Conservation (phyloP, 1,140 invertebrate genomes). For the Drosophila sturtevanti region DNA sequence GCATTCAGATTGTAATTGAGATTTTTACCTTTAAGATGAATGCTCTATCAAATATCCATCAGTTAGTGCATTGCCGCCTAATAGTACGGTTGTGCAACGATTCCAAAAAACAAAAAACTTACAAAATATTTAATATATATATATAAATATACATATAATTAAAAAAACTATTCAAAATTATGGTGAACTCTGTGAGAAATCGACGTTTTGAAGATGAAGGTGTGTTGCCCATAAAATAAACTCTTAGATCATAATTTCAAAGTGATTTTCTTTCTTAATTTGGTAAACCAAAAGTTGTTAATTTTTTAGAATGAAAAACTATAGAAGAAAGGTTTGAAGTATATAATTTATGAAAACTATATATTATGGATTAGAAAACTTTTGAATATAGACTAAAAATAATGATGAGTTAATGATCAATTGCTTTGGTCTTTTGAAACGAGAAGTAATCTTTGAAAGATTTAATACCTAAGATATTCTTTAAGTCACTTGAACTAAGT, state of each 20-base stretch:
- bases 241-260: neutral
- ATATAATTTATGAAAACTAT: too few relatives aligned
- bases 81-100: constrained; percentile 43
- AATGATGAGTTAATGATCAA: too few relatives aligned
- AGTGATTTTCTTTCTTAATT: neutral
- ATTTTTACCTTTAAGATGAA: constrained; percentile 39
- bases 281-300: neutral
- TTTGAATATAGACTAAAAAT: too few relatives aligned
- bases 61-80: constrained; percentile 64
- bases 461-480: too few relatives aligned
- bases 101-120: neutral
- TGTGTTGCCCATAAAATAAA: too few relatives aligned
- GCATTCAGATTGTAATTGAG: constrained; percentile 2
- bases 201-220: constrained; percentile 69
- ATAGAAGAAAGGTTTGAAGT: too few relatives aligned
- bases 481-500: too few relatives aligned
- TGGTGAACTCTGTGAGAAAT: constrained; percentile 60
- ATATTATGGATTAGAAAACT: too few relatives aligned
- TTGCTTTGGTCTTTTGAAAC: too few relatives aligned
- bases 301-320: neutral
- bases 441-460: too few relatives aligned
- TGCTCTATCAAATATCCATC: constrained; percentile 54
- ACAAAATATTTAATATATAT: neutral
- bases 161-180: too few relatives aligned
- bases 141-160: too few relatives aligned